Evolutionary conservation across 2,113 vertebrate genomes (phyloP), one percentile per base, ranked within the genome.

Genomic region (Melierax canorus): DNA sequence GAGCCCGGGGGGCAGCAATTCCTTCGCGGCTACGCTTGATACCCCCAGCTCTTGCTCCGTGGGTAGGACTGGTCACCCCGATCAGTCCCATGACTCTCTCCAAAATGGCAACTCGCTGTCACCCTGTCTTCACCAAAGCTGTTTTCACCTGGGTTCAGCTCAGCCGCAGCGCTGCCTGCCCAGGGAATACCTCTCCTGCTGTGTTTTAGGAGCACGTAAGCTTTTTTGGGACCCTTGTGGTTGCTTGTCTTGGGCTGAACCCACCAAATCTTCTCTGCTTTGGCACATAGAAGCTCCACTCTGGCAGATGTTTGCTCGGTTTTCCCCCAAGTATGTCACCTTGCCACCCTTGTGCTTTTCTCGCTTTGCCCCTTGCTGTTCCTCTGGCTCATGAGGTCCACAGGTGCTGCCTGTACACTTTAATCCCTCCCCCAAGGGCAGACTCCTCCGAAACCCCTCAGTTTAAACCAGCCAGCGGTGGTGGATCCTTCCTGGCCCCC

Each of bases 91-190:
- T 27, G 58, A 20, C 27, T 43, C 10, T 36, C 72, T 55, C 53
- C 17, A 1, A 34, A 45, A 88, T 79, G 86, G 56, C 58, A 55
- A 34, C 18, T 46, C 7, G 0, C 18, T 2, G 0, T 45, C 18
- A 0, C 46, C 19, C 38, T 5, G 1, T 34, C 51, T 7, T 26
- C 14, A 1, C 59, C 45, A 8, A 14, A 30, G 10, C 53, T 4
- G 4, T 24, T 73, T 21, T 38, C 24, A 8, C 13, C 6, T 4
- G 51, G 22, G 8, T 20, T 26, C 2, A 3, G 38, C 67, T 73
- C 3, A 1, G 23, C 53, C 2, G 0, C 1, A 1, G 12, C 3
- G 3, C 56, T n/a, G 24, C 39, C 63, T 1, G 3, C n/a, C 34
- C 4, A 2, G 45, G 34, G 11, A 30, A 4, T 10, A 15, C 38